phyloP scores from a whole-genome alignment of 2,113 vertebrate genomes.

The Psephotus haematonotus region DNA sequence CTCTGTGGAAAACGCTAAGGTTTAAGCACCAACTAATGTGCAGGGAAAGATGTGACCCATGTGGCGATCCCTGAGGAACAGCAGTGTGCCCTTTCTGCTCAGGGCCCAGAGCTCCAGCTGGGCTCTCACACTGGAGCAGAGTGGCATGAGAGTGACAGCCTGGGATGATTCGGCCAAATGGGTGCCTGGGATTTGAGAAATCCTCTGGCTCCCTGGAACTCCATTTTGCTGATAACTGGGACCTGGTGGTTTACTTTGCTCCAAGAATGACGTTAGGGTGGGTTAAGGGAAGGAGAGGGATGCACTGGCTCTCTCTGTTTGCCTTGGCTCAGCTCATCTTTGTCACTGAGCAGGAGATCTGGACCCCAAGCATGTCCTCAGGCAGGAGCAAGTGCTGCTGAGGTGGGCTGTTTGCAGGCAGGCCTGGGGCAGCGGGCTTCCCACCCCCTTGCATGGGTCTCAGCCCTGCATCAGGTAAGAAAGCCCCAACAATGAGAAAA shows the following conservation, averaged over 20 bases:
- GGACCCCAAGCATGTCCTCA: background rate
- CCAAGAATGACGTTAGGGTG: background rate
- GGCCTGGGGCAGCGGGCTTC: background rate
- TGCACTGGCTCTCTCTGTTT: background rate
- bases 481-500: background rate
- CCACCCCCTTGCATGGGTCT: background rate
- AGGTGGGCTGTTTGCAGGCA: background rate
- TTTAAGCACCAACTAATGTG: background rate
- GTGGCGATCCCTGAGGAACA: fast-evolving
- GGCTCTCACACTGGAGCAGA: background rate
- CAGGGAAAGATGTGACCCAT: background rate
- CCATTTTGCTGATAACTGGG: background rate
- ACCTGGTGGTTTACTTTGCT: background rate
- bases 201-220: background rate
- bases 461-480: background rate
- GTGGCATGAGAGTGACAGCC: background rate
- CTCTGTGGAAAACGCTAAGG: background rate
- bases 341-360: background rate
- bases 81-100: background rate
- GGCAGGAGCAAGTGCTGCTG: background rate
- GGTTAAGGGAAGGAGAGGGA: background rate
- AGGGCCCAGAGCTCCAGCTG: background rate
- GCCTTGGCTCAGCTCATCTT: background rate
- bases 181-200: background rate
- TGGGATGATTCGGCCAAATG: background rate